phyloP scores from a whole-genome alignment of 2,113 vertebrate genomes.

The Sinocyclocheilus rhinocerous region DNA sequence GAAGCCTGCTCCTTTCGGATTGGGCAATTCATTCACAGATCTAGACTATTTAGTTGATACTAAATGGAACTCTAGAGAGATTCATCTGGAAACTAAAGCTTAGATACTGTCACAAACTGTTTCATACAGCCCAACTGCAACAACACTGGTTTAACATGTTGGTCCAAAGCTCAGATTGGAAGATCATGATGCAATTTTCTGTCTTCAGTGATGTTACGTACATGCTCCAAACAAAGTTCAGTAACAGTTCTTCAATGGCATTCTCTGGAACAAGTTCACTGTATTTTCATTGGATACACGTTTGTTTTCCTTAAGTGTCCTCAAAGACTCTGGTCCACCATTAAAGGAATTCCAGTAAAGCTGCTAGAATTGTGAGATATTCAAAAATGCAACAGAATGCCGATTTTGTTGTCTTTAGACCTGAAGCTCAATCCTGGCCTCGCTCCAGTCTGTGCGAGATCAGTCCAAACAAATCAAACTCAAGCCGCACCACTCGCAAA shows the following conservation, averaged over 20 bases:
- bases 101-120: background rate
- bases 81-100: constrained; percentile 3
- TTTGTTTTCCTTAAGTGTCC: constrained; percentile 24
- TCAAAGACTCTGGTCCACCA: constrained; percentile 51
- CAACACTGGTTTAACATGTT: constrained; percentile 37
- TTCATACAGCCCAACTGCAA: constrained; percentile 38
- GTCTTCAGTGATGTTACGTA: constrained; percentile 19
- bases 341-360: constrained; percentile 58
- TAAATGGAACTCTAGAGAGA: background rate
- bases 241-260: constrained; percentile 4
- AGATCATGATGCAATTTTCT: constrained; percentile 31
- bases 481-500: constrained; percentile 14
- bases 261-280: constrained; percentile 39
- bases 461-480: constrained; percentile 56
- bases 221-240: background rate
- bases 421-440: constrained; percentile 36
- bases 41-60: background rate
- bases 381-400: constrained; percentile 52
- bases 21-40: background rate
- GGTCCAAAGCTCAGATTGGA: constrained; percentile 21
- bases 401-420: constrained; percentile 48
- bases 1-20: background rate
- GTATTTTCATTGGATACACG: constrained; percentile 62
- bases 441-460: constrained; percentile 43
- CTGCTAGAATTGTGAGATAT: constrained; percentile 55